These are phyloP conservation scores for Anoncus sp. DNA, from an alignment of 2,888 invertebrate genomes.

Conservation along the genomic window DNA sequence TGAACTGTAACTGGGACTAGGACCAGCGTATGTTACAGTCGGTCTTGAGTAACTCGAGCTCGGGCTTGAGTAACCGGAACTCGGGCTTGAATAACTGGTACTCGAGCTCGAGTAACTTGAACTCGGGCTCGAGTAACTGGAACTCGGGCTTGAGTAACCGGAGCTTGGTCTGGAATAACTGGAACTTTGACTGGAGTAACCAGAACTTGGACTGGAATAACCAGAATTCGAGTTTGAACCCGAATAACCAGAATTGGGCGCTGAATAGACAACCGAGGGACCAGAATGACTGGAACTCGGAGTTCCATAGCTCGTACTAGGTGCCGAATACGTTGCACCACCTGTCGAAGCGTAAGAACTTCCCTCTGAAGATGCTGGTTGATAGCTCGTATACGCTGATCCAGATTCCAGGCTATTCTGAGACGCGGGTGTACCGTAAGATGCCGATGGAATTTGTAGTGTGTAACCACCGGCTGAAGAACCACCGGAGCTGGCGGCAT, in stretches of 20 bases:
- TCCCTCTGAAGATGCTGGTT: conserved; percentile 73
- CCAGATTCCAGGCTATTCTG: conserved; percentile 71
- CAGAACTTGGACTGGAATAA: conserved; percentile 55
- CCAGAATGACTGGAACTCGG: conserved; percentile 59
- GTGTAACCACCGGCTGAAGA: conserved; percentile 55
- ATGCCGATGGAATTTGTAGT: conserved; percentile 64
- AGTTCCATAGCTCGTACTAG: conserved; percentile 48
- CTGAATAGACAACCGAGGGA: conserved; percentile 51
- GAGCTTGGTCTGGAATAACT: conserved; percentile 67
- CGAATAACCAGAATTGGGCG: conserved; percentile 49
- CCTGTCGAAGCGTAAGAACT: conserved; percentile 61
- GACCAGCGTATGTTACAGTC: conserved; percentile 55
- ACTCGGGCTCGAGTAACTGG: conserved; percentile 48
- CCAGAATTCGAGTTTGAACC: conserved; percentile 59
- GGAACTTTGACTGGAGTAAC: conserved; percentile 56
- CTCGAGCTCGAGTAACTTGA: conserved; percentile 58
- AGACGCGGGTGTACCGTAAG: conserved; percentile 63
- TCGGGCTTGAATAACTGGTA: conserved; percentile 53
- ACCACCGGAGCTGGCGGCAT: conserved; percentile 42
- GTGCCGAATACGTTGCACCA: conserved; percentile 51
- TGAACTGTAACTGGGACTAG: conserved; percentile 54
- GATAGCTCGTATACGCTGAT: conserved; percentile 71
- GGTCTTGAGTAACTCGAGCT: conserved; percentile 58
- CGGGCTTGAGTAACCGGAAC: conserved; percentile 57
- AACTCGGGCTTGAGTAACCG: conserved; percentile 49